phyloP scores from a whole-genome alignment of 1,140 invertebrate species.

The Drosophila nannoptera region DNA sequence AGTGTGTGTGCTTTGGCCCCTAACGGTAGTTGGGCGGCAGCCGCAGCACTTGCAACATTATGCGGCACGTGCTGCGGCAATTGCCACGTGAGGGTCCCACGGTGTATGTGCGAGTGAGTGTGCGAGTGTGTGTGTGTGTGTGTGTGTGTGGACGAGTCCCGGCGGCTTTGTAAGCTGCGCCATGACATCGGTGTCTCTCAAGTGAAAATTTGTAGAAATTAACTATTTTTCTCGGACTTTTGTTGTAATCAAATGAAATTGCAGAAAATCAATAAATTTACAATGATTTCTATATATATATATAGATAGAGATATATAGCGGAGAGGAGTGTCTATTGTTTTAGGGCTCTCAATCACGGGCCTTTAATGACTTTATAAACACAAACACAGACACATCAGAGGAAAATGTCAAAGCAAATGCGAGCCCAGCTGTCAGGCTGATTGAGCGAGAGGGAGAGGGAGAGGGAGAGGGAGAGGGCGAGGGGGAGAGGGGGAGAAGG shows the following conservation, averaged over 20 bases:
- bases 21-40: slow-evolving; percentile 58
- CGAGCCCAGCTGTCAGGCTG: slow-evolving; percentile 21
- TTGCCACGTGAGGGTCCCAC: slow-evolving; percentile 48
- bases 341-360: slow-evolving; percentile 1
- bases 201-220: slow-evolving; percentile 79
- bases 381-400: slow-evolving; percentile 15
- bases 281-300: slow-evolving; percentile 26
- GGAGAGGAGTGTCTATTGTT: background rate
- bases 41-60: slow-evolving; percentile 43
- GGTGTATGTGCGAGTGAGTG: slow-evolving; percentile 27
- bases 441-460: background rate
- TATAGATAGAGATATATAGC: slow-evolving; percentile 3
- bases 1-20: slow-evolving; percentile 41
- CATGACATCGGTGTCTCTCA: slow-evolving; percentile 47
- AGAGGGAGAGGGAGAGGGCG: background rate
- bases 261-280: slow-evolving; percentile 72
- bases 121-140: slow-evolving; percentile 27
- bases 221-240: slow-evolving; percentile 42
- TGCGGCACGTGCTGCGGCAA: slow-evolving; percentile 64
- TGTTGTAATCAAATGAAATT: slow-evolving; percentile 74
- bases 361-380: slow-evolving; percentile 70
- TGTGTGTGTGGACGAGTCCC: slow-evolving; percentile 28
- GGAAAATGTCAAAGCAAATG: slow-evolving; percentile 32
- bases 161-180: slow-evolving; percentile 10
- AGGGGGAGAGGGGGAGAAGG: background rate